Base-by-base conservation (phyloP, 2,113 vertebrate species). In the Pitta sordida region DNA sequence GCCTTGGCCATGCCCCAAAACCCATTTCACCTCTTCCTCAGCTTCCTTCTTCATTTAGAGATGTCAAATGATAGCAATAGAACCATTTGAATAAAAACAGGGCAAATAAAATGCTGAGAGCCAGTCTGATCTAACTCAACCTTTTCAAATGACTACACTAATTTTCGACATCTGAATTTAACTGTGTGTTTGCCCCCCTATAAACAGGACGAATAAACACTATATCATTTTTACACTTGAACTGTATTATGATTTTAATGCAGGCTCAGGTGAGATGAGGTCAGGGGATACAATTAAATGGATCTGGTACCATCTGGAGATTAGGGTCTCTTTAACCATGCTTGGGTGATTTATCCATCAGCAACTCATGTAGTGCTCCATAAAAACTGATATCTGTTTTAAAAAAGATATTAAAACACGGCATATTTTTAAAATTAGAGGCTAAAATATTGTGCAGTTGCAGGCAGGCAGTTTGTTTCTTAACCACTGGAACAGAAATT, bases 171-270 rank as follows among this genome's bases (percentile, higher is more conserved):
- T 94, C 83, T 82, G 96, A 98, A 98, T 98, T 98, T 98, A 98
- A 98, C 98, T 98, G 98, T 98, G 98, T 98, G 97, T 98, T 97
- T 97, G 98, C 98, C 98, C 98, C 98, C 98, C 98, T 97, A 99
- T 99, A 99, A 99, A 99, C 98, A 98, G 98, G 98, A 98, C 98
- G 98, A 98, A 99, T 98, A 99, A 99, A 99, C 98, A 99, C 97
- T 99, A 98, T 98, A 99, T 99, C 98, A 99, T 99, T 99, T 99
- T 99, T 99, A 99, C 98, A 99, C 98, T 99, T 99, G 98, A 99
- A 98, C 99, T 98, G 98, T 98, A 98, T 98, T 98, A 98, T 99
- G 98, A 98, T 98, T 99, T 99, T 98, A 98, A 98, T 98, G 98
- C 98, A 98, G 98, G 97, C 98, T 98, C 98, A 99, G 99, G 99